Percentiles rank a stretch among this genome's conserved stretches.
Conservation (phyloP, 2,797 vertebrate species). For the Delichon dasypus region DNA sequence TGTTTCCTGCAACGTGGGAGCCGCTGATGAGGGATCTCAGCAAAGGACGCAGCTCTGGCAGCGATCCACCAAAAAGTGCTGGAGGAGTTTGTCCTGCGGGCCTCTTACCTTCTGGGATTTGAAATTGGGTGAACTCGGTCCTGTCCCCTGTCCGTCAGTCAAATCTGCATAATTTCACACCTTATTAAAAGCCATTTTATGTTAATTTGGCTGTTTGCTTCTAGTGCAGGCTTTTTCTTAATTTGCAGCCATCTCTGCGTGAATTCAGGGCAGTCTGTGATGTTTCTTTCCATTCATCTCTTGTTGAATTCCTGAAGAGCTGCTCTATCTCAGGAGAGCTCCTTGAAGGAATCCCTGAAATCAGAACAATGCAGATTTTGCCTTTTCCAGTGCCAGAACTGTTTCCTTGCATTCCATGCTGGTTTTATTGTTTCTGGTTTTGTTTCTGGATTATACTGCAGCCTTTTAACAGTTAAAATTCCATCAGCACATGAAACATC, state of each 20-base stretch:
- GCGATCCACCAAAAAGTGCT: not conserved
- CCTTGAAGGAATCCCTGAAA: not conserved
- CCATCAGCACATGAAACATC: not conserved
- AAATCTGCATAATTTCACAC: not conserved
- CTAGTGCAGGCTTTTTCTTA: not conserved
- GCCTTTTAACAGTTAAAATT: not conserved
- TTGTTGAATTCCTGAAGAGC: not conserved
- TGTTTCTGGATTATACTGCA: not conserved
- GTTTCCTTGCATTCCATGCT: not conserved
- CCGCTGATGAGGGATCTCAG: not conserved
- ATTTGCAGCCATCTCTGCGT: not conserved
- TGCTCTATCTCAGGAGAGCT: not conserved
- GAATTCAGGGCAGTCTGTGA: not conserved
- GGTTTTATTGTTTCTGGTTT: not conserved
- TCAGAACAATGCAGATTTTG: not conserved
- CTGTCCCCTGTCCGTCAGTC: not conserved
- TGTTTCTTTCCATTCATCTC: not conserved
- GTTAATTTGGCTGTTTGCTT: not conserved
- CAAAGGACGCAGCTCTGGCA: not conserved
- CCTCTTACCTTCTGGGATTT: not conserved
- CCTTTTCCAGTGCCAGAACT: not conserved
- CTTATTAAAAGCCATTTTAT: not conserved
- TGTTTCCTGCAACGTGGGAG: not conserved
- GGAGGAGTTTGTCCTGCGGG: not conserved
- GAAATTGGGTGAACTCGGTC: not conserved